Conservation (phyloP, 2,888 invertebrate genomes). For the Tryphoninae sp. region DNA sequence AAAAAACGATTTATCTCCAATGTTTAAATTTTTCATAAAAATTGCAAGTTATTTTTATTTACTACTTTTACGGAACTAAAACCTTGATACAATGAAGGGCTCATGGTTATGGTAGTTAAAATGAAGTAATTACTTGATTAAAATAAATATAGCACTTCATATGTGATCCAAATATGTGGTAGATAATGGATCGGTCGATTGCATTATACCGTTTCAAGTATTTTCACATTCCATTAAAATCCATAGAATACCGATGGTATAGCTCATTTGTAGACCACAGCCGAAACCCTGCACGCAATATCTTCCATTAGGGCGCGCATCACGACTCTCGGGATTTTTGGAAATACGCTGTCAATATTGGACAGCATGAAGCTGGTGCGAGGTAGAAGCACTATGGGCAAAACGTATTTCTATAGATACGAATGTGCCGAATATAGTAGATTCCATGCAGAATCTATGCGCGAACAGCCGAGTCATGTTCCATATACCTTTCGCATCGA, state of each 20-base stretch:
- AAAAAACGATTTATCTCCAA: no score
- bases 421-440: background rate
- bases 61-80: no score
- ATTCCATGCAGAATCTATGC: constrained; percentile 3
- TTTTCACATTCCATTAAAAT: background rate
- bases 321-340: background rate
- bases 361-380: background rate
- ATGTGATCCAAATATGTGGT: no score
- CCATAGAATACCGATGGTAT: background rate
- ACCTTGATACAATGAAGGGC: no score
- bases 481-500: background rate
- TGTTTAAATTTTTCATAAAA: no score
- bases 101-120: no score
- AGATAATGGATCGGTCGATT: no score
- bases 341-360: constrained; percentile 2
- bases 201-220: background rate
- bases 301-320: background rate
- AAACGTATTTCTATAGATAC: constrained; percentile 15
- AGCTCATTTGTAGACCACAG: background rate
- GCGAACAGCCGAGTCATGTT: background rate
- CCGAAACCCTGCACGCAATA: background rate
- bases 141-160: no score
- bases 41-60: no score
- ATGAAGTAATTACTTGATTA: no score
- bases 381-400: constrained; percentile 9